Evolutionary conservation across 2,888 invertebrate species (phyloP).

Genomic region (Parochlus steinenii): DNA sequence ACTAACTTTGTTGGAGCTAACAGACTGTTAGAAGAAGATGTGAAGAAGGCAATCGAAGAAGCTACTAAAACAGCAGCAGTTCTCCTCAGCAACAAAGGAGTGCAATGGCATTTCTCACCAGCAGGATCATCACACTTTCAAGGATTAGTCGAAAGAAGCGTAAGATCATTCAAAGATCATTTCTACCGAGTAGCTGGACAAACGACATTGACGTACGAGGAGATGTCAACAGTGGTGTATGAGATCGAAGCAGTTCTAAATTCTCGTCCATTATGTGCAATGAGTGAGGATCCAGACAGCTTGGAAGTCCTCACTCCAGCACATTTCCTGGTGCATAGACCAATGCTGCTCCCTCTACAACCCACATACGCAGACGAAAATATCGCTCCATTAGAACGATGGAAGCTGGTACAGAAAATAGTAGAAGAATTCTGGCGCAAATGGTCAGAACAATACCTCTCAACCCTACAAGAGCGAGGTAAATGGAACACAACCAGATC

Average conservation of each 20-base stretch:
- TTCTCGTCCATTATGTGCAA: conserved; percentile 18
- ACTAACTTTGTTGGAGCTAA: conserved; percentile 20
- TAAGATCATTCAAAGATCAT: conserved; percentile 22
- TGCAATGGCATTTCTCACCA: conserved; percentile 22
- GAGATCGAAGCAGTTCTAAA: conserved; percentile 22
- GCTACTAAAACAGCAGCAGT: neutral
- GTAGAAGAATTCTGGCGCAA: conserved; percentile 18
- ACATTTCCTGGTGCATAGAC: conserved; percentile 15
- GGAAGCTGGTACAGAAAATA: conserved; percentile 18
- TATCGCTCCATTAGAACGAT: conserved; percentile 18
- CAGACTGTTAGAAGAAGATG: no score
- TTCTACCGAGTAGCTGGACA: conserved; percentile 18
- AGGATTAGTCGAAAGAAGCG: conserved; percentile 22
- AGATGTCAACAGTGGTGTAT: conserved; percentile 19
- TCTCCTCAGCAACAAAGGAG: conserved; percentile 11
- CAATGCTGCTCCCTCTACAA: no score
- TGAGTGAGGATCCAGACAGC: conserved; percentile 16
- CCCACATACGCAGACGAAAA: no score
- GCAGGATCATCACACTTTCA: conserved; percentile 21
- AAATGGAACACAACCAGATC: conserved; percentile 17
- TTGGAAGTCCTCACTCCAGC: conserved; percentile 15
- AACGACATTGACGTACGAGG: conserved; percentile 18
- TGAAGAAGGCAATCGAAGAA: conserved; percentile 11
- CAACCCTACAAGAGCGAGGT: conserved; percentile 16
- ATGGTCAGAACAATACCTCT: conserved; percentile 18